Percentiles rank a stretch among this genome's conserved stretches.
Conservation (phyloP, 2,888 invertebrate genomes). For the Phytoseiulus persimilis region DNA sequence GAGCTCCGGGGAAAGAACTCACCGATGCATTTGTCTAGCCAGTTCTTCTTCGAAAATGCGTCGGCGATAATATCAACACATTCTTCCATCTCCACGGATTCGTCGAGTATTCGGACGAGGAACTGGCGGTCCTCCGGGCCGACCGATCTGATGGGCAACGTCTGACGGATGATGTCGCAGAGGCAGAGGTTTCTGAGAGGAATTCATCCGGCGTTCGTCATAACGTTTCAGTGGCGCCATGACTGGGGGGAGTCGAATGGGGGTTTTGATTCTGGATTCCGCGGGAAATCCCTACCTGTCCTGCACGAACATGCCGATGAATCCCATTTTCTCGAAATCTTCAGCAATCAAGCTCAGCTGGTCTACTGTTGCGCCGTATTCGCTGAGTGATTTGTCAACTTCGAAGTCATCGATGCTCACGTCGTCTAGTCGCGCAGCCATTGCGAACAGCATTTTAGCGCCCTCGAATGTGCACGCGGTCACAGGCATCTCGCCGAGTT, state of each 20-base stretch:
- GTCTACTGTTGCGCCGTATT: conserved; percentile 32
- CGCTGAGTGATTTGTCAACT: conserved; percentile 29
- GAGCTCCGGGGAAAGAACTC: not conserved
- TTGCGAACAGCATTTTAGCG: conserved; percentile 16
- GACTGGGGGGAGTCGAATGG: too few relatives aligned
- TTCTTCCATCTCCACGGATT: conserved; percentile 19
- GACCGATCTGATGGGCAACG: conserved; percentile 22
- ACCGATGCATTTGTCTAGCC: conserved; percentile 32
- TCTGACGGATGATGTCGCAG: conserved; percentile 27
- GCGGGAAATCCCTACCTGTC: not conserved
- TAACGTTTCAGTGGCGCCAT: too few relatives aligned
- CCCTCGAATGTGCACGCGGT: conserved; percentile 21
- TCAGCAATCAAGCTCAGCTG: conserved; percentile 15
- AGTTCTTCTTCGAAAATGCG: conserved; percentile 27
- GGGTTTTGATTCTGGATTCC: too few relatives aligned
- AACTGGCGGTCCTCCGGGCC: conserved; percentile 24
- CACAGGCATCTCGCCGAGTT: conserved; percentile 16
- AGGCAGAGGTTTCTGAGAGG: not conserved
- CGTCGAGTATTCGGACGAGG: conserved; percentile 27
- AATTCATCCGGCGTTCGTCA: not conserved
- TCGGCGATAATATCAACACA: conserved; percentile 31
- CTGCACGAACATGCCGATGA: conserved; percentile 22
- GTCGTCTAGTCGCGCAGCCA: conserved; percentile 18
- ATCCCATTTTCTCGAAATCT: conserved; percentile 27
- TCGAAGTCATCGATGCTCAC: conserved; percentile 32